Evolutionary conservation across 2,888 invertebrate species (phyloP).

Genomic region (Deilephila elpenor): DNA sequence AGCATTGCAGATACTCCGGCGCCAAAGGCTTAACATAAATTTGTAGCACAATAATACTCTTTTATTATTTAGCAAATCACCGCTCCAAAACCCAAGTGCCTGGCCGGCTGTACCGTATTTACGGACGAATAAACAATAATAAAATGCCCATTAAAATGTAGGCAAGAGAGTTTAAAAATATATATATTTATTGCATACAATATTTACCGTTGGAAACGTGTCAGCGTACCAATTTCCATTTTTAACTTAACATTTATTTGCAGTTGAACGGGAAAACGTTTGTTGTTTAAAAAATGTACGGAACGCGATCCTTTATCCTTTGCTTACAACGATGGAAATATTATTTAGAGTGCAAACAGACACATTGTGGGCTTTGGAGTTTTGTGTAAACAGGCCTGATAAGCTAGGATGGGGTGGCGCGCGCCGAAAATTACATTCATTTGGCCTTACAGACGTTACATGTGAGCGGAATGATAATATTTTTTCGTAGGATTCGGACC

Average conservation of each 20-base stretch:
- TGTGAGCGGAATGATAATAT: neutral
- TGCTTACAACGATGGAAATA: conserved; percentile 55
- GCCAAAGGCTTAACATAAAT: neutral
- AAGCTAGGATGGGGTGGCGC: conserved; percentile 53
- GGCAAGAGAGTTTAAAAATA: conserved; percentile 36
- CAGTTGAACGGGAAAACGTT: conserved; percentile 19
- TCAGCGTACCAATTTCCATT: conserved; percentile 59
- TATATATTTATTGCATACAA: conserved; percentile 50
- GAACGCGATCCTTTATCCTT: conserved; percentile 47
- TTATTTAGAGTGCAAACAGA: conserved; percentile 68
- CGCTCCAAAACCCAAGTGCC: conserved; percentile 19
- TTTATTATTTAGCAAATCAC: conserved; percentile 25
- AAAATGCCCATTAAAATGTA: conserved; percentile 32
- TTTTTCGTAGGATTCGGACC: neutral
- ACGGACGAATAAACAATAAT: conserved; percentile 28
- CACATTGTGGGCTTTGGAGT: conserved; percentile 61
- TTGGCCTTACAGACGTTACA: conserved; percentile 33
- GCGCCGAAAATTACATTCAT: conserved; percentile 46
- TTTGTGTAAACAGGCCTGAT: conserved; percentile 60
- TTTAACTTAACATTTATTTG: conserved; percentile 48
- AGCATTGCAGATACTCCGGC: neutral
- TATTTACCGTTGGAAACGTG: conserved; percentile 54
- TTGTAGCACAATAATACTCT: conserved; percentile 9
- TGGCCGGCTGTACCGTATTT: conserved; percentile 19
- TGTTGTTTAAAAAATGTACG: conserved; percentile 25